Base-by-base conservation (phyloP, 2,797 vertebrate species). In the Mastacembelus armatus region DNA sequence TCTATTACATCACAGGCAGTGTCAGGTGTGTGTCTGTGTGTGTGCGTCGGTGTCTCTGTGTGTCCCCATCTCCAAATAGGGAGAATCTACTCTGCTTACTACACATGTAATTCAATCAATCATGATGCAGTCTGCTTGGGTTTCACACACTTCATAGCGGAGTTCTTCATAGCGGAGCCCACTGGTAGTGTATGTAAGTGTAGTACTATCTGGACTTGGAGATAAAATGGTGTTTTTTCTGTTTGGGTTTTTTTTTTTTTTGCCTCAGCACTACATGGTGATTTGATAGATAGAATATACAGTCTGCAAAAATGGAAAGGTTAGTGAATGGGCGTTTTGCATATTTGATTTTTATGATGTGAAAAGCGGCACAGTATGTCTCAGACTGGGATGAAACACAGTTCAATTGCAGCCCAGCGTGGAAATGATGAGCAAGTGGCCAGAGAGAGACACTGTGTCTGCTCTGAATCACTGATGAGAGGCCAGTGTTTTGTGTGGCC, bases 91-190 rank as follows among this genome's bases (percentile, higher is more conserved):
- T 54, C 30, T 16, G 11, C 69, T 43, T 7, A 9, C 24, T 45
- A n/a, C 52, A 59, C 47, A 5, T 55, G 81, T 85, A 83, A 89
- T 75, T 58, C 67, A 66, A 71, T 81, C 71, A 10, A 39, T 52
- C 72, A 62, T 47, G 67, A 80, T 77, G 74, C 61, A 44, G 57
- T 52, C 67, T 68, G 61, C 64, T 88, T 85, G 65, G 70, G 63
- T 89, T 85, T 89, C 84, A 80, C 15, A 1, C 54, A 38, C 76
- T 26, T 14, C 8, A 19, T n/a, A n/a, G n/a, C n/a, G n/a, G n/a
- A n/a, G n/a, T 27, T 57, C 49, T 36, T 75, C 62, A 26, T 42
- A 54, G 45, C 27, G 30, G 18, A 75, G 59, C 30, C 47, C 35
- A 4, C 47, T 50, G n/a, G n/a, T 67, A 12, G 39, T 33, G 19